Conservation (phyloP, 1,140 invertebrate species). For the Eufriesea mexicana region DNA sequence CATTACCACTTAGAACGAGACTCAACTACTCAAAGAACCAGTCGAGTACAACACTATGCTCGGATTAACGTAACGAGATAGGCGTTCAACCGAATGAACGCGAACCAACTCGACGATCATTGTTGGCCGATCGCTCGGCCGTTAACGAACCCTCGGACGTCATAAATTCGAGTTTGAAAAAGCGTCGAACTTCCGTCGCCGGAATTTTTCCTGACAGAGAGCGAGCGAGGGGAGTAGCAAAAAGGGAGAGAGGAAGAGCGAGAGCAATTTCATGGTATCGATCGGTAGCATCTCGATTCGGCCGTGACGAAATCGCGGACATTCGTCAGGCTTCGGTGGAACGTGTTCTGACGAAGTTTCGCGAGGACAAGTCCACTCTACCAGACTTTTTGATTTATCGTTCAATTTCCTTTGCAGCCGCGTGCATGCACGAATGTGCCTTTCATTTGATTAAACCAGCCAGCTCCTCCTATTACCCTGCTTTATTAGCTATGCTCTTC, state of each 20-base stretch:
- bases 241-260: no score
- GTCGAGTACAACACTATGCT: no score
- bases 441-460: conserved; percentile 1
- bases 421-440: not conserved
- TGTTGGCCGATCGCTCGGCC: not conserved
- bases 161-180: conserved; percentile 34
- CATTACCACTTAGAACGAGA: no score
- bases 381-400: conserved; percentile 35
- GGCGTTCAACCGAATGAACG: not conserved
- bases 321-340: conserved; percentile 28
- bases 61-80: not conserved
- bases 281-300: conserved; percentile 29
- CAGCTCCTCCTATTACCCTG: not conserved
- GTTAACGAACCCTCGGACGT: not conserved
- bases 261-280: conserved; percentile 31
- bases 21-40: no score
- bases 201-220: not conserved
- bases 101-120: not conserved
- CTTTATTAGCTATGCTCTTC: not conserved
- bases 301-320: conserved; percentile 12
- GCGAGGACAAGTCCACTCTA: not conserved
- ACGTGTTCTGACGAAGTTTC: conserved; percentile 8
- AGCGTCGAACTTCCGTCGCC: not conserved
- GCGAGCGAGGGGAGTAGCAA: not conserved
- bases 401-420: conserved; percentile 13